Evolutionary conservation across 2,113 vertebrate species (phyloP).

Genomic region (Uria lomvia): DNA sequence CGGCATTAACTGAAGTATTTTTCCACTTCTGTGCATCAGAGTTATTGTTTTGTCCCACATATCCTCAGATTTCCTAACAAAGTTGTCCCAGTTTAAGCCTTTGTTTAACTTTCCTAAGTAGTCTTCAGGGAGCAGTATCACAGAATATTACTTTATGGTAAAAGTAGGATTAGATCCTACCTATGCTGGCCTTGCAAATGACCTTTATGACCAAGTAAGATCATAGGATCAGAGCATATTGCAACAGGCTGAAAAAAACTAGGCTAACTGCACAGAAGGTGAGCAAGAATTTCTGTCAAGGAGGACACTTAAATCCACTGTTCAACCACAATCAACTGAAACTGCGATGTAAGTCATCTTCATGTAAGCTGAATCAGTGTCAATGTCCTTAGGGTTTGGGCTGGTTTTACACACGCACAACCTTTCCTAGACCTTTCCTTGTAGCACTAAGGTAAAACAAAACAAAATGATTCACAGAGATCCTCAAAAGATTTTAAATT

Average conservation of each 20-base stretch:
- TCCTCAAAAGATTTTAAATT: background rate
- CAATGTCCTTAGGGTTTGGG: background rate
- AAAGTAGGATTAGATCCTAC: background rate
- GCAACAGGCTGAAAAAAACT: background rate
- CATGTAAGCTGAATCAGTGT: background rate
- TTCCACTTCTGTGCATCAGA: background rate
- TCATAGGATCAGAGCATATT: background rate
- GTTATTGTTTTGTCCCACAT: background rate
- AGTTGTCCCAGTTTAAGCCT: background rate
- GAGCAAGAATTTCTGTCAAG: background rate
- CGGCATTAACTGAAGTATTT: background rate
- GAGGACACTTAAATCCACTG: background rate
- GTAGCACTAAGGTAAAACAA: background rate
- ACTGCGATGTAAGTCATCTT: background rate
- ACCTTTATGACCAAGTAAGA: background rate
- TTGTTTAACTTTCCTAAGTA: background rate
- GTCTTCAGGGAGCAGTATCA: background rate
- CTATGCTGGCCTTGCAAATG: background rate
- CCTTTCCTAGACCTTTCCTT: background rate
- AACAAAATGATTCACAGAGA: background rate
- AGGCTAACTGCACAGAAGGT: background rate
- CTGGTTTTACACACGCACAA: background rate
- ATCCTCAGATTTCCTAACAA: background rate
- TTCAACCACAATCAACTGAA: background rate
- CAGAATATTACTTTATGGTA: background rate